These are phyloP conservation scores for Tetraneura akinire DNA, from an alignment of 1,140 invertebrate genomes.

Conservation along the genomic window DNA sequence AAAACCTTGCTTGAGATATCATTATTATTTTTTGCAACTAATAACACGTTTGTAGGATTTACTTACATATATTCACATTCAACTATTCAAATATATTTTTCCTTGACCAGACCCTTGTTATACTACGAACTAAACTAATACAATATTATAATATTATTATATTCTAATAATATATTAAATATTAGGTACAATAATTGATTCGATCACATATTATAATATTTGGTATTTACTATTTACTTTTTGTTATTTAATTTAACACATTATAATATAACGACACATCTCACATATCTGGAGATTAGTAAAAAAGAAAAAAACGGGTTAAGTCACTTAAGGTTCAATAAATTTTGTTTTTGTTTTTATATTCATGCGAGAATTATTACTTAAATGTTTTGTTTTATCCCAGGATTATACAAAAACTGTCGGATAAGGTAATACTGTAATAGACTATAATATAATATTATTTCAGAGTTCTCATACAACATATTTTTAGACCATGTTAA, in stretches of 20 bases:
- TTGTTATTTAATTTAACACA: constrained; percentile 4
- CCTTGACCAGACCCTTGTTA: background rate
- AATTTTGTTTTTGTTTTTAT: background rate
- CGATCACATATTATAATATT: background rate
- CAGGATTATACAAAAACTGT: background rate
- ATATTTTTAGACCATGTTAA: background rate
- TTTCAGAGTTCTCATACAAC: background rate
- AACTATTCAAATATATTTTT: constrained; percentile 27
- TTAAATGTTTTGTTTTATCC: constrained; percentile 8
- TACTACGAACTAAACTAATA: too few relatives aligned
- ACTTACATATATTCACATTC: background rate
- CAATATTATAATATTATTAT: background rate
- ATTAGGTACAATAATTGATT: background rate
- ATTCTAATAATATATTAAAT: background rate
- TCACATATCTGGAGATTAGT: background rate
- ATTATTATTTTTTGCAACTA: constrained; percentile 1
- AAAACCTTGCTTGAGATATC: background rate
- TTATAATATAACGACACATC: background rate
- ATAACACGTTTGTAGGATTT: background rate
- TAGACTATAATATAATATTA: background rate
- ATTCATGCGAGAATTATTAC: background rate
- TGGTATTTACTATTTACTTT: background rate
- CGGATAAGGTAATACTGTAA: background rate
- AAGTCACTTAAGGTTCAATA: background rate
- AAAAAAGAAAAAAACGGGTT: constrained; percentile 30